These are phyloP conservation scores for Petrocephalus microphthalmus DNA, from an alignment of 2,113 vertebrate genomes.

Conservation along the genomic window DNA sequence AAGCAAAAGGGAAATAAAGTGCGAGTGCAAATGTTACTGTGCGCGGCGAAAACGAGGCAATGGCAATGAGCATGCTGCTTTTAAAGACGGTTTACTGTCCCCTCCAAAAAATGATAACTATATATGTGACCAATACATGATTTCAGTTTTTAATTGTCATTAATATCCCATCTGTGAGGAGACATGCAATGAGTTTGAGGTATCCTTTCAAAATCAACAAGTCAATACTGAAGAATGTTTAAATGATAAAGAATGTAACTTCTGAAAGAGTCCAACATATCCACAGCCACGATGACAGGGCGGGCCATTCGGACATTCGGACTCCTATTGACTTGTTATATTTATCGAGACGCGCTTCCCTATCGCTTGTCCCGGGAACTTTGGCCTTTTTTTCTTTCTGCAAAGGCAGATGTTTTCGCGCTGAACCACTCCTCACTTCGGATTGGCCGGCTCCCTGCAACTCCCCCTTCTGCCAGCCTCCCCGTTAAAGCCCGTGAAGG, in stretches of 20 bases:
- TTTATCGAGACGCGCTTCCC: background rate
- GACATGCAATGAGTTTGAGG: background rate
- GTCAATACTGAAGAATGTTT: background rate
- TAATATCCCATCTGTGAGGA: background rate
- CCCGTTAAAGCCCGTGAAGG: background rate
- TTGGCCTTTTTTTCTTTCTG: constrained; percentile 39
- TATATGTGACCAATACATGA: background rate
- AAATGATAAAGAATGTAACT: background rate
- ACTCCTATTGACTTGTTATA: constrained; percentile 2
- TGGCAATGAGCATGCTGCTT: background rate
- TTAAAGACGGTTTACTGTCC: background rate
- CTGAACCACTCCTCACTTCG: constrained; percentile 27
- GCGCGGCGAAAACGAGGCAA: too few relatives aligned
- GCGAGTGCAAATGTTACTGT: too few relatives aligned
- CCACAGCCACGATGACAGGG: background rate
- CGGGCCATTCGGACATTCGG: background rate
- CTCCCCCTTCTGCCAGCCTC: constrained; percentile 39
- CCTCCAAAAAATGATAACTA: background rate
- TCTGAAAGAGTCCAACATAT: background rate
- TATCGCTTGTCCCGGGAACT: constrained; percentile 48
- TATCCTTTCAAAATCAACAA: background rate
- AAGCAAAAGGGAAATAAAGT: too few relatives aligned
- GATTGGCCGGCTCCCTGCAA: constrained; percentile 47
- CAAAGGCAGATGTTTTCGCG: constrained; percentile 25
- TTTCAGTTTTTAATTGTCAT: background rate